Evolutionary conservation across 2,888 invertebrate species (phyloP), one percentile per base, ranked within the genome.

Genomic region (Timema cristinae): DNA sequence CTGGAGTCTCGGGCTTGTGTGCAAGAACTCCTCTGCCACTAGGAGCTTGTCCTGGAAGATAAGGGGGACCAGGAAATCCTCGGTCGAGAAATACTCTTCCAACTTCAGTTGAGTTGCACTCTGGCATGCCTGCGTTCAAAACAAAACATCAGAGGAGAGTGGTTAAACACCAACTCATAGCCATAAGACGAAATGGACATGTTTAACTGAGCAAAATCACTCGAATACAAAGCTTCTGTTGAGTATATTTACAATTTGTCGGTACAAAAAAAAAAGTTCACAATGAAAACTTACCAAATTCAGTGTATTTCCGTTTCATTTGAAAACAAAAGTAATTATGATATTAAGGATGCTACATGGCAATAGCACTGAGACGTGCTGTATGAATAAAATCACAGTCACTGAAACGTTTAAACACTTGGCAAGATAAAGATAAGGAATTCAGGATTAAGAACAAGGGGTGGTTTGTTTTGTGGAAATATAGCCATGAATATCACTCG

Each of bases 11-110:
- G 87, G 87, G 74, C 88, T 89, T 69, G 87, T 86, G 67, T 83
- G 82, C 76, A 95, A 83, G 83, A 91, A 94, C 72, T 91, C 90
- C 81, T 95, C 93, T 66, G 91, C 89, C 75, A 92, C 82, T 75
- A 87, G 88, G 13, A 89, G 82, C 80, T 92, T 94, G 79, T 94
- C 94, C 84, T 95, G 93, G 61, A 95, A 83, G 76, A 95, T 85
- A 70, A 95, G 82, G 0, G 95, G 95, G 75, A 95, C 84, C 8
- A 93, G 79, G 76, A 94, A 85, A 72, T 90, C 88, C 79, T 91
- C 87, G 69, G 92, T 87, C 68, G 86, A 83, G 80, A 93, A 91
- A 71, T 87, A 83, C 74, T 87, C 83, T 78, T 90, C 90, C 56
- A 93, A 81, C 75, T 89, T 85, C 78, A 93, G 83, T 69, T 89